A percentile compares a stretch with the other conserved stretches of the same genome.
phyloP scores from a whole-genome alignment of 2,888 invertebrate species.

The Linhomoeus sp. region DNA sequence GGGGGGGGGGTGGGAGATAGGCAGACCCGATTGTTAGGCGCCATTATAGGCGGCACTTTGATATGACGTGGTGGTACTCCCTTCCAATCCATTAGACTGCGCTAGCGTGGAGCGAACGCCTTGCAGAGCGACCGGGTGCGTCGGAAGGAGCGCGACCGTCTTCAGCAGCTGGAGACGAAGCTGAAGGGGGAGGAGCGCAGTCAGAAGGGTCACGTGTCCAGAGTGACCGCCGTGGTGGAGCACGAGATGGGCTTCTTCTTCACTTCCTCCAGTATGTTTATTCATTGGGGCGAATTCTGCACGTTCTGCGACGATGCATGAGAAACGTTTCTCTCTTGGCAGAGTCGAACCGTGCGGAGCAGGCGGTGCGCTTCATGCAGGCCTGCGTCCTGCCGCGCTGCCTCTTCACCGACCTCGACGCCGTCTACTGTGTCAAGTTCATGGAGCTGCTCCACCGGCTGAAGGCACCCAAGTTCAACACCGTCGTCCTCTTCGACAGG shows the following conservation, averaged over 20 bases:
- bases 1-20: no score
- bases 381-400: constrained; percentile 88
- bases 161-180: constrained; percentile 66
- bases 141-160: constrained; percentile 83
- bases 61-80: no score
- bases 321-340: neutral
- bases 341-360: neutral
- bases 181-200: constrained; percentile 76
- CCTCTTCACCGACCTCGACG: constrained; percentile 84
- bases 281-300: no score
- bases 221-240: constrained; percentile 37
- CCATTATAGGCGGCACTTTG: no score
- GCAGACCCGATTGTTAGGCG: no score
- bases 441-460: constrained; percentile 81
- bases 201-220: constrained; percentile 78
- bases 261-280: neutral
- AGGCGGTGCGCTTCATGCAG: constrained; percentile 36
- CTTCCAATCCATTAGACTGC: no score
- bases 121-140: constrained; percentile 51
- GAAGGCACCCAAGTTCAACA: constrained; percentile 79
- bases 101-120: no score
- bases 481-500: constrained; percentile 84
- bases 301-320: no score
- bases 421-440: constrained; percentile 89
- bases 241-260: constrained; percentile 10